Evolutionary conservation across 2,113 vertebrate species (phyloP).

Genomic region (Nettapus auritus): DNA sequence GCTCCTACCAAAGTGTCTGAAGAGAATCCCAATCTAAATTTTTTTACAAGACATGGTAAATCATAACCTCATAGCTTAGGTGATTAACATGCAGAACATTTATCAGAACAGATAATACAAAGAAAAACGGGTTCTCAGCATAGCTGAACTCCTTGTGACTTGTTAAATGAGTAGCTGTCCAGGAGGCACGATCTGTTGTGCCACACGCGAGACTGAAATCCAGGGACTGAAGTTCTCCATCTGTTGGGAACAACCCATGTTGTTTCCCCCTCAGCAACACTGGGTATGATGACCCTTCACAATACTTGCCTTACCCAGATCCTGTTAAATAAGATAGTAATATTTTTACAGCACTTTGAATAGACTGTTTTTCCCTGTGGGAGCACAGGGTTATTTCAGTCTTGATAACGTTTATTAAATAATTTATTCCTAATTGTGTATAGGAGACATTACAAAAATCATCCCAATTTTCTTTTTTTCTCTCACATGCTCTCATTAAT

Average conservation of each 20-base stretch:
- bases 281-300: background rate
- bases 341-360: background rate
- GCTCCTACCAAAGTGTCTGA: background rate
- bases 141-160: background rate
- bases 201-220: background rate
- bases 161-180: background rate
- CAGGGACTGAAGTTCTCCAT: background rate
- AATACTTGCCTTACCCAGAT: background rate
- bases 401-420: background rate
- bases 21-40: background rate
- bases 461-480: background rate
- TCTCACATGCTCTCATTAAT: background rate
- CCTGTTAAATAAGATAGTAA: background rate
- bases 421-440: background rate
- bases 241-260: background rate
- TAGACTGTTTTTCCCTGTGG: background rate
- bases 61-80: background rate
- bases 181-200: background rate
- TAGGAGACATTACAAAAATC: background rate
- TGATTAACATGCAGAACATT: background rate
- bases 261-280: background rate
- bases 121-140: background rate
- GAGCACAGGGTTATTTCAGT: background rate
- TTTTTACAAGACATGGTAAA: background rate
- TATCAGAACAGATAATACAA: background rate